Percentiles rank a stretch among this genome's conserved stretches.
phyloP scores from a whole-genome alignment of 2,888 invertebrate genomes.

The Watsonalla binaria region DNA sequence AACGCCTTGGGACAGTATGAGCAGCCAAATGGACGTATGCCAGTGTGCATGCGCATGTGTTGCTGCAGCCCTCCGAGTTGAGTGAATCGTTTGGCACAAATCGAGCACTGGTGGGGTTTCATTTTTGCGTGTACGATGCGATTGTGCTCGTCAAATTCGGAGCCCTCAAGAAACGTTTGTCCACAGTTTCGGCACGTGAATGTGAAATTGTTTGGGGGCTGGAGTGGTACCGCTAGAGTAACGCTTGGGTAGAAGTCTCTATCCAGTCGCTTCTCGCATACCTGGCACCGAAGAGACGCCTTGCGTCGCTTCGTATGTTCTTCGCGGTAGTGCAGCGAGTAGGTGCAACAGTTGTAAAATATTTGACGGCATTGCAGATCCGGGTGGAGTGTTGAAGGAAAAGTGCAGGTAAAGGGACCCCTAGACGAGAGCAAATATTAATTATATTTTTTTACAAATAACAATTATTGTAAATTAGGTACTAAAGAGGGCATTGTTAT shows the following conservation, averaged over 20 bases:
- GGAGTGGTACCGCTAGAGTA: slow-evolving; percentile 28
- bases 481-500: too few species aligned
- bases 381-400: slow-evolving; percentile 53
- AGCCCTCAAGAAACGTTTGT: slow-evolving; percentile 47
- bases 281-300: slow-evolving; percentile 68
- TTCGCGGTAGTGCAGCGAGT: slow-evolving; percentile 67
- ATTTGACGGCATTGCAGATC: slow-evolving; percentile 63
- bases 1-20: slow-evolving; percentile 67
- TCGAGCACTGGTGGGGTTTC: slow-evolving; percentile 63
- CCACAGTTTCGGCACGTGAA: slow-evolving; percentile 58
- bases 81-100: slow-evolving; percentile 66
- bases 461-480: too few species aligned
- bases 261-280: slow-evolving; percentile 68
- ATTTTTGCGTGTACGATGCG: slow-evolving; percentile 58
- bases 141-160: slow-evolving; percentile 59
- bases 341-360: slow-evolving; percentile 71
- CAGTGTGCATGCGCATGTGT: slow-evolving; percentile 71
- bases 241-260: slow-evolving; percentile 36
- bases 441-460: neutral
- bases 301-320: slow-evolving; percentile 71
- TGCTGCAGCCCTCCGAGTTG: slow-evolving; percentile 70
- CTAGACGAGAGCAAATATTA: slow-evolving; percentile 29
- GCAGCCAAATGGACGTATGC: slow-evolving; percentile 63
- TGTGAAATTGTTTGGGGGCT: slow-evolving; percentile 27
- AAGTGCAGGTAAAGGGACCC: slow-evolving; percentile 69